phyloP scores from a whole-genome alignment of 2,888 invertebrate genomes.

The Sacculina carcini region DNA sequence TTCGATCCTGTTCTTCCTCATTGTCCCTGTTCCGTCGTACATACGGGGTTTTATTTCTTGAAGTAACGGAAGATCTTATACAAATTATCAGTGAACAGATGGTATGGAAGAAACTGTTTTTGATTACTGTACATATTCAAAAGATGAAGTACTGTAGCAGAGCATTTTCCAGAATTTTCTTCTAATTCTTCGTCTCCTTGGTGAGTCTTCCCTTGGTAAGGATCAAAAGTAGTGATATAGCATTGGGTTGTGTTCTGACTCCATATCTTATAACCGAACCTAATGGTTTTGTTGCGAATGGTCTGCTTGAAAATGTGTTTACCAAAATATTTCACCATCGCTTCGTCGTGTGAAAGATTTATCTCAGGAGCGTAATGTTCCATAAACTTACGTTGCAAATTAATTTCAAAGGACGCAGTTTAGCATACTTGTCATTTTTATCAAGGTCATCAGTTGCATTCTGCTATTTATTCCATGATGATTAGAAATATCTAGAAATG shows the following conservation, averaged over 20 bases:
- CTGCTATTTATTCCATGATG: slow-evolving; percentile 15
- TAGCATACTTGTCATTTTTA: slow-evolving; percentile 15
- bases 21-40: slow-evolving; percentile 1
- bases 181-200: not conserved
- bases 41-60: slow-evolving; percentile 12
- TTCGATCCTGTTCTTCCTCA: too few relatives aligned
- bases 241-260: slow-evolving; percentile 15
- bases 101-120: slow-evolving; percentile 12
- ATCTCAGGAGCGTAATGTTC: slow-evolving; percentile 13
- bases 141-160: slow-evolving; percentile 8
- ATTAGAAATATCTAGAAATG: slow-evolving; percentile 1
- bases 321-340: slow-evolving; percentile 17
- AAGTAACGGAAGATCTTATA: slow-evolving; percentile 15
- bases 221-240: slow-evolving; percentile 17
- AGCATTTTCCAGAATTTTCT: slow-evolving; percentile 12
- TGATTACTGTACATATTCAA: slow-evolving; percentile 12
- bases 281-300: slow-evolving; percentile 17
- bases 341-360: slow-evolving; percentile 15
- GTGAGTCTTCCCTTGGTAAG: slow-evolving; percentile 16
- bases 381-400: slow-evolving; percentile 14
- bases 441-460: slow-evolving; percentile 14
- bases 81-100: slow-evolving; percentile 16
- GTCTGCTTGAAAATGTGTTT: slow-evolving; percentile 18
- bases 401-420: slow-evolving; percentile 14
- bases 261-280: slow-evolving; percentile 18